A percentile compares a stretch with the other conserved stretches of the same genome.
Conservation (phyloP, 2,797 vertebrate genomes). For the Betta splendens region DNA sequence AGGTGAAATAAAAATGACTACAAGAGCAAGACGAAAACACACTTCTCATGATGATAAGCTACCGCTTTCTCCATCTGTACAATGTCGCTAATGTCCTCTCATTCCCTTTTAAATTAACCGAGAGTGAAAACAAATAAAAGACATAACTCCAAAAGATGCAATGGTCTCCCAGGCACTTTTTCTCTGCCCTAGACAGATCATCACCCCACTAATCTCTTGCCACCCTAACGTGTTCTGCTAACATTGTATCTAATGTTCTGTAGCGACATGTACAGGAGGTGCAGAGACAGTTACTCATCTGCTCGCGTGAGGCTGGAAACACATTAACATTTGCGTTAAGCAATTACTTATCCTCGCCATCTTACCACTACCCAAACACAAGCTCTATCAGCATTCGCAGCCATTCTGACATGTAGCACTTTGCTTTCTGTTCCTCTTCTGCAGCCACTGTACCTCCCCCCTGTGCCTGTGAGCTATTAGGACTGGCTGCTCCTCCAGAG, state of each 20-base stretch:
- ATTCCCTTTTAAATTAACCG: slow-evolving; percentile 30
- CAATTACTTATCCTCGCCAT: slow-evolving; percentile 11
- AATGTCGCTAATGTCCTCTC: slow-evolving; percentile 18
- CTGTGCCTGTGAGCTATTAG: slow-evolving; percentile 32
- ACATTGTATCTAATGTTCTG: background rate
- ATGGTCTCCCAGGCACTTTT: slow-evolving; percentile 12
- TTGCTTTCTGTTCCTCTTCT: slow-evolving; percentile 33
- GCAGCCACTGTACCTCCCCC: slow-evolving; percentile 15
- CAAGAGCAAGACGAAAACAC: slow-evolving; percentile 19
- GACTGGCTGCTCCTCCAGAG: slow-evolving; percentile 15
- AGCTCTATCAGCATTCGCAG: slow-evolving; percentile 26
- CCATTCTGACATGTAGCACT: slow-evolving; percentile 11
- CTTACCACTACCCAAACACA: slow-evolving; percentile 19
- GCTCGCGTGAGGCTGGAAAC: slow-evolving; percentile 13
- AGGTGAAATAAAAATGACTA: slow-evolving; percentile 31
- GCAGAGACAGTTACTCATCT: background rate
- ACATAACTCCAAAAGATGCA: slow-evolving; percentile 19
- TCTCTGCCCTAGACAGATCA: slow-evolving; percentile 18
- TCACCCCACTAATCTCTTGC: slow-evolving; percentile 23
- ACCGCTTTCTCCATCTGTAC: slow-evolving; percentile 19
- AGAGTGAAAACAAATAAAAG: slow-evolving; percentile 33
- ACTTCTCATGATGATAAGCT: slow-evolving; percentile 5
- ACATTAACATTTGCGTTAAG: slow-evolving; percentile 35
- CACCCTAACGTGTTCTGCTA: slow-evolving; percentile 16
- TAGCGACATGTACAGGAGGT: background rate